Base-by-base conservation (phyloP, 2,888 invertebrate species). In the Sarcophaga rosellei region DNA sequence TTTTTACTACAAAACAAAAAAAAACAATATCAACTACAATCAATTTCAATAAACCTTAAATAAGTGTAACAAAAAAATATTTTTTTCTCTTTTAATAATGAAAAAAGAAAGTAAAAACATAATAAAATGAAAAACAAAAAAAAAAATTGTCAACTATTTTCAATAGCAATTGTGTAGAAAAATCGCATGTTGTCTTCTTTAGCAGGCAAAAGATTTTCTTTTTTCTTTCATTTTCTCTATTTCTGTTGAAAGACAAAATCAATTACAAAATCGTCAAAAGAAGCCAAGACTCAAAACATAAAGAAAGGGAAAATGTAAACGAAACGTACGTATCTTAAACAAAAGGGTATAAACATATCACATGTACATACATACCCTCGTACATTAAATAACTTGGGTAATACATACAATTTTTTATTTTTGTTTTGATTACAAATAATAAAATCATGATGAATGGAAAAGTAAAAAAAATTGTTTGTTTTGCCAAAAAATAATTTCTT, bases 261-360 rank as follows among this genome's bases (percentile, higher is more conserved):
- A 85, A 77, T 81, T 85, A 85, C 85, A 85, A 85, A 85, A 85
- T 69, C 81, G n/a, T 85, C 57, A 74, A 84, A 74, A 74, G 66
- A 73, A 62, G 20, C 8, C 47, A 35, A 35, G 35, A 35, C 35
- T 35, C 10, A 35, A 8, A 35, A 35, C 35, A 21, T 4, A 63
- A 35, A 21, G 65, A 66, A 66, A 84, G 72, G 53, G 72, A 80
- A 80, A 84, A 79, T 82, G 25, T 59, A 70, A 75, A 70, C 11
- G 70, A 70, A 75, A 70, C 8, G 70, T 66, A 70, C 8, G 70
- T 66, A 53, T 35, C 4, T 45, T 23, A 21, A 21, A 75, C 21
- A 69, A 53, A 61, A 69, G 63, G 62, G 72, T 65, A 65, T 21
- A 72, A 44, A 17, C 35, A 35, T 35, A 35, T 35, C 35, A 35